A percentile compares a stretch with the other conserved stretches of the same genome.
These are phyloP conservation scores for Sympetrum striolatum DNA, from an alignment of 2,888 invertebrate species.

Conservation along the genomic window DNA sequence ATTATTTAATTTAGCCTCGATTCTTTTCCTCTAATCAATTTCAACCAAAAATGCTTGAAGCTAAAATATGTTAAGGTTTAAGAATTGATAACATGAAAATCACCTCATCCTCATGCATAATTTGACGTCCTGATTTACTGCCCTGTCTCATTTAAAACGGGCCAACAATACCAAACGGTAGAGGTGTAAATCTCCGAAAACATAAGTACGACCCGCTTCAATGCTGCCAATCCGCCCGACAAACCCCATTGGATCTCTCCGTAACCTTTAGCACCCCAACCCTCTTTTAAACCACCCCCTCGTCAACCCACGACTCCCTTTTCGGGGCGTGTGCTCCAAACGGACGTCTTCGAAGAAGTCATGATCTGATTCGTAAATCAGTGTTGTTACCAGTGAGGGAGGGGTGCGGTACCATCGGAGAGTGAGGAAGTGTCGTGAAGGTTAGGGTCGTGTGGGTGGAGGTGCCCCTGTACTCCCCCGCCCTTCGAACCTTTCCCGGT, in stretches of 20 bases:
- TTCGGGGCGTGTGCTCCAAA: not conserved
- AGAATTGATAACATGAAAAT: too few relatives aligned
- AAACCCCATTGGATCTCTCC: not conserved
- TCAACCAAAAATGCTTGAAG: too few relatives aligned
- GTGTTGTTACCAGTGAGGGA: not conserved
- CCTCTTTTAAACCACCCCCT: not conserved
- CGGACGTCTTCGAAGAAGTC: not conserved
- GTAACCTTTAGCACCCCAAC: not conserved
- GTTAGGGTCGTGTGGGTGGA: not conserved
- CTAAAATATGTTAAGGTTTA: too few relatives aligned
- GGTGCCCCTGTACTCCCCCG: constrained; percentile 5
- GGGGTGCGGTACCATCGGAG: not conserved
- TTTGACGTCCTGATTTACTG: too few relatives aligned
- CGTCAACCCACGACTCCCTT: not conserved
- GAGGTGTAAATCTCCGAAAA: too few relatives aligned
- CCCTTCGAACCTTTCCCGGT: not conserved
- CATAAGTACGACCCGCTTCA: too few relatives aligned
- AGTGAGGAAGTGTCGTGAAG: not conserved
- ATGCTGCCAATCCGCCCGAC: too few relatives aligned
- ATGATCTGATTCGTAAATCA: constrained; percentile 42
- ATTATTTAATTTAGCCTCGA: too few relatives aligned
- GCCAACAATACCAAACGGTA: too few relatives aligned
- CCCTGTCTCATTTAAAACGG: too few relatives aligned
- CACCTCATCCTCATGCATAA: too few relatives aligned
- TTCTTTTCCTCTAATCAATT: too few relatives aligned